Base-by-base conservation (phyloP, 2,113 vertebrate species). In the Trichomycterus rosablanca region DNA sequence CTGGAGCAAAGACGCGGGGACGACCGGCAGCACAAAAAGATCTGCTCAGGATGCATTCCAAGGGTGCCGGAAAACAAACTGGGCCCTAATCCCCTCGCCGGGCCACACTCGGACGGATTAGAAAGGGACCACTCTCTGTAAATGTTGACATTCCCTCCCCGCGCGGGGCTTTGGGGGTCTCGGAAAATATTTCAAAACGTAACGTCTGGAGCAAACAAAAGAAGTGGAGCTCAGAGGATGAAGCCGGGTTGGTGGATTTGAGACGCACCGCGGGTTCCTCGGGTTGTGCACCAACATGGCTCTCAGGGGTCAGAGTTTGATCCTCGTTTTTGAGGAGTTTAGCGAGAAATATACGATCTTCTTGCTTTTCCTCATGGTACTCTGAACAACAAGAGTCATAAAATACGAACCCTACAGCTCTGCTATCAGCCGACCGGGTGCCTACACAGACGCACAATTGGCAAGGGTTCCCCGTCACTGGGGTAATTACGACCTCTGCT, bases 61-160 rank as follows among this genome's bases (percentile, higher is more conserved):
- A 34, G 32, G 42, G 55, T 56, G 44, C 64, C 34, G 55, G 48
- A 70, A 76, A 70, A 72, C 42, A 73, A 61, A 73, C 61, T 52
- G 50, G 53, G 48, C 42, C 32, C 35, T 73, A 66, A 67, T 72
- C 70, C 74, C 46, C 55, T 24, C 37, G 32, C 59, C 50, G 26
- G 67, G 39, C 59, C 59, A 28, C 60, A 68, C 50, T 66, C 68
- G 65, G 48, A 46, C 26, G 49, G 72, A 74, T 63, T 67, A 70
- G 71, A 74, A 43, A 35, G 50, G 59, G 55, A 40, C 54, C 67
- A 73, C 63, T 65, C 74, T 64, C 39, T 39, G 63, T 50, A 67
- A 67, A 73, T 58, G 66, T 66, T 73, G 71, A 73, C 71, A 69
- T 49, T 74, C 68, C 37, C 37, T n/a, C 14, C 63, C 32, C 60